A percentile compares a stretch with the other conserved stretches of the same genome.
These are phyloP conservation scores for Casuarius casuarius DNA, from an alignment of 2,113 vertebrate species.

Conservation along the genomic window DNA sequence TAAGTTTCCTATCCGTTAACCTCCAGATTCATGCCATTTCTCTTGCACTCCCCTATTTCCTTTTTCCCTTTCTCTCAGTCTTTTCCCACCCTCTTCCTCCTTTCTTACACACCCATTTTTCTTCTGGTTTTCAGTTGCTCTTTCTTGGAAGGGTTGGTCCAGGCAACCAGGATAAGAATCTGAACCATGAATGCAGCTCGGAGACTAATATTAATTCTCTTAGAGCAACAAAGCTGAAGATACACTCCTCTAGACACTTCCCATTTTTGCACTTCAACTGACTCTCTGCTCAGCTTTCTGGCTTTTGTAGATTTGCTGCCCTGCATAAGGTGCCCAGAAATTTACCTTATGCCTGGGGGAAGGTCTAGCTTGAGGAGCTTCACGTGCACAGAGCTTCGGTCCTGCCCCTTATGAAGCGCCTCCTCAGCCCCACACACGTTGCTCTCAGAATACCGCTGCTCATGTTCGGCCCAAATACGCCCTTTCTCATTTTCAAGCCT, in stretches of 20 bases:
- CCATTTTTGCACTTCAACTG: background rate
- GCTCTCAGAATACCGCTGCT: background rate
- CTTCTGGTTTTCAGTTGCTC: background rate
- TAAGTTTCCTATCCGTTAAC: background rate
- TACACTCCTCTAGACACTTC: background rate
- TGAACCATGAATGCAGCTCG: background rate
- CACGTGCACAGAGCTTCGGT: background rate
- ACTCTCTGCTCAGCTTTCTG: background rate
- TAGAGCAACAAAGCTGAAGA: background rate
- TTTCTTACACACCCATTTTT: background rate
- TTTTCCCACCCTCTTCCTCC: background rate
- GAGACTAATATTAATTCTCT: background rate
- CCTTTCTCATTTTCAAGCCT: background rate
- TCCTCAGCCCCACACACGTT: background rate
- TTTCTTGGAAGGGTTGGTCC: background rate
- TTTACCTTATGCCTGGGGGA: rapidly evolving
- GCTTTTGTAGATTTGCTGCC: background rate
- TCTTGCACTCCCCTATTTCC: background rate
- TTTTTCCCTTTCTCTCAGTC: background rate
- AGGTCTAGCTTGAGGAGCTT: background rate
- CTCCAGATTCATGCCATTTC: background rate
- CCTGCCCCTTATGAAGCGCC: rapidly evolving
- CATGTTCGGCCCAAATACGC: background rate
- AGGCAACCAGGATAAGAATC: background rate
- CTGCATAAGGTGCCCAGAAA: background rate